Evolutionary conservation across 2,797 vertebrate genomes (phyloP), one percentile per base, ranked within the genome.

Genomic region (Tragopan temminckii): DNA sequence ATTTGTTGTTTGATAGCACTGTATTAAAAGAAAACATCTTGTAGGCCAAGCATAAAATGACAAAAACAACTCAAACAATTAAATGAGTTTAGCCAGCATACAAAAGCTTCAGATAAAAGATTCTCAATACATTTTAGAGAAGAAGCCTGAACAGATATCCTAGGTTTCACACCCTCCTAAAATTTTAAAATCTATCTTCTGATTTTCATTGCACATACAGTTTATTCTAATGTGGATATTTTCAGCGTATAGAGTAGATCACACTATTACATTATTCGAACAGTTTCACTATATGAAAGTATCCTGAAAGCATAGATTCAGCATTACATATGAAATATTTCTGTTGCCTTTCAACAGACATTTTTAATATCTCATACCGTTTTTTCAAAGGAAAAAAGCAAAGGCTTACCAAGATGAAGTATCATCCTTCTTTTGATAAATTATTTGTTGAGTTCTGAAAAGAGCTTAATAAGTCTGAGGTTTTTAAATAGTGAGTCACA

Each of bases 341-440:
- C 3, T 35, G n/a, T 8, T 68, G 40, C 24, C 74, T 86, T 89
- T 70, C 57, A 46, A 7, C 7, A 63, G 15, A 5, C 16, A 27
- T 23, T 88, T 91, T 70, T 21, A 52, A 38, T 19, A 55, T 4
- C 12, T 20, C 36, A 21, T 3, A 21, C 31, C 53, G 38, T 13
- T 11, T 88, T 80, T 83, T 42, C n/a, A 13, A 46, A 40, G 40
- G 66, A 67, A 75, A 88, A 91, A 46, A 53, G 11, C 42, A 59
- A 84, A 90, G 17, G 7, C 61, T 67, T 42, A 38, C n/a, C 0
- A 0, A 21, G 59, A 58, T 31, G 45, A 18, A 29, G 24, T 0
- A 0, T n/a, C 11, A 40, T 2, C 19, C 24, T 66, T 23, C 6
- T 36, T 76, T 79, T 11, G 38, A 31, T 24, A 86, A 75, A 79